These are phyloP conservation scores for Guaruba guarouba DNA, from an alignment of 2,113 vertebrate genomes.

Conservation along the genomic window DNA sequence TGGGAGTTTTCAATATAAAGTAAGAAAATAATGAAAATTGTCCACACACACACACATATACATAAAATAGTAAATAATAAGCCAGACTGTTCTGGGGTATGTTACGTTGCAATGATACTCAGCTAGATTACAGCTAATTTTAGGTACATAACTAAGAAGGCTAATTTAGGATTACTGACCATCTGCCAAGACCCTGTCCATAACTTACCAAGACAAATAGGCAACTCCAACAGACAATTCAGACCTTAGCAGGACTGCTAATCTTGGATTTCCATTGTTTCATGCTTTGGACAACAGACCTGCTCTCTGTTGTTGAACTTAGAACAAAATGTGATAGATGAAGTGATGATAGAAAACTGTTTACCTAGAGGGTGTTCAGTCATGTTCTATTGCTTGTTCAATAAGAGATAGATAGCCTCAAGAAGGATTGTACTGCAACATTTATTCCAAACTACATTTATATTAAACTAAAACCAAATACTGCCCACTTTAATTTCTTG, in stretches of 20 bases:
- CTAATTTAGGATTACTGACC: not conserved
- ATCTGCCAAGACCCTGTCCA: not conserved
- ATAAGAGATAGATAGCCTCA: not conserved
- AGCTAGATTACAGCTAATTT: not conserved
- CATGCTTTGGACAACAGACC: not conserved
- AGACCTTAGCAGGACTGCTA: not conserved
- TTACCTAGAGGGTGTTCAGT: not conserved
- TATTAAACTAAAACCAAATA: not conserved
- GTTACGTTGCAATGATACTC: not conserved
- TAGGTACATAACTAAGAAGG: not conserved
- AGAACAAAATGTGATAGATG: not conserved
- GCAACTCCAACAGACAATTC: not conserved
- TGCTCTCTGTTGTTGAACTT: slow-evolving; percentile 8
- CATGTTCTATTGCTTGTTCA: not conserved
- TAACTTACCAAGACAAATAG: not conserved
- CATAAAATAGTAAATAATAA: not conserved
- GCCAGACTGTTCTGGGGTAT: not conserved
- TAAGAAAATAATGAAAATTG: not conserved
- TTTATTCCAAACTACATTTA: not conserved
- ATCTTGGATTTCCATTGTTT: not conserved
- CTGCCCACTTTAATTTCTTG: not conserved
- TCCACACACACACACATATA: not conserved
- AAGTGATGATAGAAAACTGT: not conserved
- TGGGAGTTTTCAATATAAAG: not conserved
- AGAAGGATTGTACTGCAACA: not conserved